Conservation (phyloP, 1,140 invertebrate genomes). For the Ceratosolen fusciceps region DNA sequence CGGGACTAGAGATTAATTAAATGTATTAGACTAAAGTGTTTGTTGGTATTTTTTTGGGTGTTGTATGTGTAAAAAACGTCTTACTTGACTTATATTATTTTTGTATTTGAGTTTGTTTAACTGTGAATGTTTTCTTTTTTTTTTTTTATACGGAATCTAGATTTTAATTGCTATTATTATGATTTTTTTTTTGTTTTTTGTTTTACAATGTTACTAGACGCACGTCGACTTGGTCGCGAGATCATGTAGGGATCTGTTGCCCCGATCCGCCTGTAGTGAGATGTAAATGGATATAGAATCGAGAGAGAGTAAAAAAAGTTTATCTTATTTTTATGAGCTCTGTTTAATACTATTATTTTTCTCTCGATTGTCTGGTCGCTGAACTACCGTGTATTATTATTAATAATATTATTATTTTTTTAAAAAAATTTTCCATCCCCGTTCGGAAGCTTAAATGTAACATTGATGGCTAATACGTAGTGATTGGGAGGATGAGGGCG, state of each 20-base stretch:
- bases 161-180: constrained; percentile 38
- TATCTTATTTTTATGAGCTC: constrained; percentile 41
- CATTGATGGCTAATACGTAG: constrained; percentile 60
- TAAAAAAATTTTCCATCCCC: constrained; percentile 43
- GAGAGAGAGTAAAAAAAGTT: constrained; percentile 46
- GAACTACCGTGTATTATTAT: constrained; percentile 46
- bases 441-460: constrained; percentile 53
- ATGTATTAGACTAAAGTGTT: constrained; percentile 13
- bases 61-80: constrained; percentile 17
- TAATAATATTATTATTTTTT: constrained; percentile 50
- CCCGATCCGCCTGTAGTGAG: constrained; percentile 41
- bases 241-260: constrained; percentile 30
- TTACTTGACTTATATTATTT: constrained; percentile 49
- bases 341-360: constrained; percentile 40
- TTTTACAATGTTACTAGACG: constrained; percentile 40
- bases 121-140: constrained; percentile 42
- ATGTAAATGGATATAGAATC: constrained; percentile 44
- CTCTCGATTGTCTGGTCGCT: constrained; percentile 26
- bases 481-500: constrained; percentile 67
- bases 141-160: constrained; percentile 24
- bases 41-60: constrained; percentile 9
- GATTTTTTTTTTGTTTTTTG: constrained; percentile 29
- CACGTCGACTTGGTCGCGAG: constrained; percentile 40
- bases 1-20: not conserved
- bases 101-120: constrained; percentile 44